Percentiles rank a stretch among this genome's conserved stretches.
Conservation (phyloP, 2,113 vertebrate genomes). For the Ammodytes marinus region DNA sequence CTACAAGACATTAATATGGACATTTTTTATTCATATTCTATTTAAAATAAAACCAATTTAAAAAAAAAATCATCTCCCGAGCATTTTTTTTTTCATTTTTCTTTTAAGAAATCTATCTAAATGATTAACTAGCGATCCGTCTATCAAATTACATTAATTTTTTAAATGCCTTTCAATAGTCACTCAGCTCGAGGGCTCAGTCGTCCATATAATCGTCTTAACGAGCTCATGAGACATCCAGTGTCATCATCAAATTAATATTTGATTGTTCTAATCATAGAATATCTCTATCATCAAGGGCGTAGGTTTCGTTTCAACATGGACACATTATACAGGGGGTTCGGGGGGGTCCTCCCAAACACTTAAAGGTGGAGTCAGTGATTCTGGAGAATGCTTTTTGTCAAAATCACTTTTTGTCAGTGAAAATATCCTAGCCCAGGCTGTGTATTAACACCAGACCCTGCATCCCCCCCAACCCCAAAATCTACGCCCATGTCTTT, state of each 20-base stretch:
- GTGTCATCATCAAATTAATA: slow-evolving; percentile 19
- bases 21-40: background rate
- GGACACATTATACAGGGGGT: no score
- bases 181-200: background rate
- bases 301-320: no score
- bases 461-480: no score
- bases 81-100: background rate
- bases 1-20: background rate
- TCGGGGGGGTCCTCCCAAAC: no score
- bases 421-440: no score
- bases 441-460: no score
- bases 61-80: slow-evolving; percentile 34
- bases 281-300: no score
- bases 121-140: background rate
- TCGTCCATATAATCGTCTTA: slow-evolving; percentile 20
- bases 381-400: no score
- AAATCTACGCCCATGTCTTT: background rate
- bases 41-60: slow-evolving; percentile 21
- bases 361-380: no score
- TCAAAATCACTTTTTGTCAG: no score
- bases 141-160: background rate
- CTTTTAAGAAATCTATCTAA: slow-evolving; percentile 11
- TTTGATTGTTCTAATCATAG: slow-evolving; percentile 29
- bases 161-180: background rate
- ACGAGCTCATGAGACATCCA: slow-evolving; percentile 9